Base-by-base conservation (phyloP, 2,888 invertebrate genomes). In the Holacanthella duospinosa region DNA sequence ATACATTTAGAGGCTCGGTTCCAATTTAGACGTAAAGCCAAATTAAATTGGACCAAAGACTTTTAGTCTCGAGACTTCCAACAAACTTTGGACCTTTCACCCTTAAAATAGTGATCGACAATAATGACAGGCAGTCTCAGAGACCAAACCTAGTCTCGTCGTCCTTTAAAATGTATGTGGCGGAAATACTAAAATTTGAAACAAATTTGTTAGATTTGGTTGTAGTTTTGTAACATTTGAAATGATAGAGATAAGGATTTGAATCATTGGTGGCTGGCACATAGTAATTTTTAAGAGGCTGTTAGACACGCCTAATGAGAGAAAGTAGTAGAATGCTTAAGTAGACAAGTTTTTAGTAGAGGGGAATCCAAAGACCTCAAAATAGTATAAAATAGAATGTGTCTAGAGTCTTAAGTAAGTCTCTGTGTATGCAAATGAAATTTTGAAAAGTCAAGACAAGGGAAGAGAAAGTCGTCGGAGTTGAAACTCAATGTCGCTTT, bases 351-450 rank as follows among this genome's bases (percentile, higher is more conserved):
- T 48, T 48, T 44, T 48, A 36, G 63, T 24, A 36, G 29, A 59
- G 3, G 27, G 55, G 25, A 58, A 48, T 48, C n/a, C 21, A 25
- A 58, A 55, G 55, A 24, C 56, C 55, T 63, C 61, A 44, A 66
- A 67, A 69, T 67, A 66, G 62, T 62, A 65, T 61, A 66, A 66
- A 65, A 66, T 66, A 64, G 66, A 62, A 66, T 70, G 70, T 68
- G 70, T 65, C 66, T 64, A 55, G 67, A 63, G 65, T 67, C 61
- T 66, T 67, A 67, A 68, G 64, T 68, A 71, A 71, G 66, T 70
- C 65, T 60, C 66, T 67, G 66, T 65, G 67, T 66, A 71, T 71
- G 68, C 68, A 69, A 71, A 71, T 69, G 68, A 67, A 69, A 68
- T 69, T 69, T 68, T 61, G 55, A 62, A 48, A 60, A 60, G 43